A percentile compares a stretch with the other conserved stretches of the same genome.
These are phyloP conservation scores for Synaphobranchus kaupii DNA, from an alignment of 2,797 vertebrate genomes.

Conservation along the genomic window DNA sequence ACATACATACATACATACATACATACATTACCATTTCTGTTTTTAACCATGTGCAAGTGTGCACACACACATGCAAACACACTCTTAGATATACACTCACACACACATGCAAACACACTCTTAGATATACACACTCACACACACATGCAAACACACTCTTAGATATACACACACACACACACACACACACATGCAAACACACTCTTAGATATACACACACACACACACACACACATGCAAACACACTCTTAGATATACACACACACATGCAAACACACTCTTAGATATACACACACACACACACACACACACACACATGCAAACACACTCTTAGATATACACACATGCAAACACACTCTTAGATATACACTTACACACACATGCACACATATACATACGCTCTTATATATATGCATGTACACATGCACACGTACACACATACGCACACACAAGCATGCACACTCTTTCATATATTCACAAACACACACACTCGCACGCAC, in stretches of 20 bases:
- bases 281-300: too few relatives aligned
- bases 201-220: background rate
- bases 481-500: background rate
- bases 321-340: background rate
- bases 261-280: slow-evolving; percentile 26
- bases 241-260: background rate
- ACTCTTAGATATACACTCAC: background rate
- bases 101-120: background rate
- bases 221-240: background rate
- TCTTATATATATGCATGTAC: too few relatives aligned
- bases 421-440: too few relatives aligned
- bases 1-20: too few relatives aligned
- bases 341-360: background rate
- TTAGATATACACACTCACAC: background rate
- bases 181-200: background rate
- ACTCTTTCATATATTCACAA: too few relatives aligned
- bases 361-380: slow-evolving; percentile 22
- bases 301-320: too few relatives aligned
- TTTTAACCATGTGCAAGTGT: background rate
- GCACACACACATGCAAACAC: background rate
- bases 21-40: background rate
- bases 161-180: slow-evolving; percentile 25
- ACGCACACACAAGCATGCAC: background rate
- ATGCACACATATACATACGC: slow-evolving; percentile 19
- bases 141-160: slow-evolving; percentile 22